Base-by-base conservation (phyloP, 2,797 vertebrate genomes). In the Chaetodon trifasciatus region DNA sequence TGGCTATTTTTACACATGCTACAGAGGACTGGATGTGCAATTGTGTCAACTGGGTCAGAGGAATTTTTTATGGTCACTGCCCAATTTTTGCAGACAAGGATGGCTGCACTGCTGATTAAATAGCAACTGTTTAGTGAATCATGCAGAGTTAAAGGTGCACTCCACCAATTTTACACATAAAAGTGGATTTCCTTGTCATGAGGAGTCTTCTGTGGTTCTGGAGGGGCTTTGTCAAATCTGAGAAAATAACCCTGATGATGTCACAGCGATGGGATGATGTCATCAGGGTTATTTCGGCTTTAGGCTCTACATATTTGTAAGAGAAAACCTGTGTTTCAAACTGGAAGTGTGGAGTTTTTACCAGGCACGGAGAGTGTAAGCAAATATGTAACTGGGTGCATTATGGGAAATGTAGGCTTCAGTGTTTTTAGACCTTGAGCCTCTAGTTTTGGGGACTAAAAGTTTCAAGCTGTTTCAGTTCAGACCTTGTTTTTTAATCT, bases 1-100 rank as follows among this genome's bases (percentile, higher is more conserved):
- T 5, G 53, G 19, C 65, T 90, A 83, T 91, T 92, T 90, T 78
- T 90, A 81, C 74, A 56, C 75, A 66, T 42, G 67, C 74, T 13
- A 19, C 60, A 61, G 39, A 72, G 73, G 73, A 63, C 64, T 74
- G 83, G 74, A 71, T 71, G 81, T 77, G 74, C 55, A 78, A 84
- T 55, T 78, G 61, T 84, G 79, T 81, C 86, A 86, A 84, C 42
- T 89, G 74, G 86, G 86, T 82, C 84, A 86, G 76, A 81, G 74
- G 61, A 72, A 77, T 71, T 84, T 71, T 78, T 88, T 74, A 79
- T 86, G 87, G 91, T 85, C 84, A 74, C 76, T 88, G 79, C 74
- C 62, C 70, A 75, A 47, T 82, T 87, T 83, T 42, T 78, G 42
- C 63, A 80, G 73, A 82, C 44, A 32, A 44, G 62, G 16, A 77